A percentile compares a stretch with the other conserved stretches of the same genome.
Conservation (phyloP, 1,140 invertebrate genomes). For the Drosophila arawakana region DNA sequence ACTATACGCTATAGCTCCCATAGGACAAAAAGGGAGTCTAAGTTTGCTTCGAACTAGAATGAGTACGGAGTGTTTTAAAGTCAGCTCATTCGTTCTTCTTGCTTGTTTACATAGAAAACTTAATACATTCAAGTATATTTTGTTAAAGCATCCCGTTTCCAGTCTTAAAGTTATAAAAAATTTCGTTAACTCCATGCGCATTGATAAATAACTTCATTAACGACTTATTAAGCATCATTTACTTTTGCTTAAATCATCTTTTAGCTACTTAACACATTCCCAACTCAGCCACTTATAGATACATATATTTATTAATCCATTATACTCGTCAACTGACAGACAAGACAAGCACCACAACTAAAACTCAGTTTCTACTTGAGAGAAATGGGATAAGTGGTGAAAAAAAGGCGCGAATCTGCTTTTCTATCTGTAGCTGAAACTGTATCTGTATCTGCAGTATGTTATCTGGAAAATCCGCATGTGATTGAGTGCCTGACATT, state of each 20-base stretch:
- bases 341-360: neutral
- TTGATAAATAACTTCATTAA: neutral
- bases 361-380: conserved; percentile 10
- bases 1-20: no score
- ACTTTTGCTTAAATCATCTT: neutral
- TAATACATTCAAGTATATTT: no score
- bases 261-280: neutral
- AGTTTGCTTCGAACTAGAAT: no score
- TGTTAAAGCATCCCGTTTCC: no score
- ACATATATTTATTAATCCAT: neutral
- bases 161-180: no score
- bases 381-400: conserved; percentile 3
- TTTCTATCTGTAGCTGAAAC: neutral
- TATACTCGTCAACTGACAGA: conserved; percentile 11
- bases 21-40: no score
- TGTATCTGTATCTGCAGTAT: conserved; percentile 7
- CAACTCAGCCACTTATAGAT: neutral
- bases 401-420: conserved; percentile 10
- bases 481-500: conserved; percentile 69
- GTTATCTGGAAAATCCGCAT: conserved; percentile 31
- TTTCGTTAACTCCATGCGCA: no score
- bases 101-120: no score
- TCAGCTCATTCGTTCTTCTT: no score
- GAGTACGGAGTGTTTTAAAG: no score
- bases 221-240: neutral